A percentile compares a stretch with the other conserved stretches of the same genome.
phyloP scores from a whole-genome alignment of 2,888 invertebrate genomes.

The Nemapogon koenigi region DNA sequence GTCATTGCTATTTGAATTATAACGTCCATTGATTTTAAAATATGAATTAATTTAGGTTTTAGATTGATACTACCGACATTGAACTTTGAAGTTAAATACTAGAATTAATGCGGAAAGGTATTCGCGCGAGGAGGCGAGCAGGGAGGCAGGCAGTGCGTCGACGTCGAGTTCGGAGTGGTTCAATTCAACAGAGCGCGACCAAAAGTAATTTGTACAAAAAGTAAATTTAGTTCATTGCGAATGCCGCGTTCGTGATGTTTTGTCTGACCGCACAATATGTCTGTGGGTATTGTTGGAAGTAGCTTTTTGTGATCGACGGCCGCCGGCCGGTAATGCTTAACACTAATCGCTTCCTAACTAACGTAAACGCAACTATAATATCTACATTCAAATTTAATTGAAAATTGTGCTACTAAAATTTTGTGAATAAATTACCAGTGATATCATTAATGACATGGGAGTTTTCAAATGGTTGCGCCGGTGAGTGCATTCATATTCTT shows the following conservation, averaged over 20 bases:
- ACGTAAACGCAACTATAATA: neutral
- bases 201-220: slow-evolving; percentile 62
- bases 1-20: too few relatives aligned
- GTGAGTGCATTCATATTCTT: slow-evolving; percentile 33
- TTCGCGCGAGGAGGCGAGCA: slow-evolving; percentile 20
- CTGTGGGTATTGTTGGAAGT: slow-evolving; percentile 55
- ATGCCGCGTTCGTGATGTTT: slow-evolving; percentile 58
- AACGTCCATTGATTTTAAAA: slow-evolving; percentile 12
- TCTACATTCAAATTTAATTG: neutral
- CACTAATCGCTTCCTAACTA: too few relatives aligned
- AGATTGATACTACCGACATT: neutral
- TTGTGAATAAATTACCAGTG: neutral
- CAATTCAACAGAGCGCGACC: slow-evolving; percentile 59
- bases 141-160: slow-evolving; percentile 28
- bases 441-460: slow-evolving; percentile 48
- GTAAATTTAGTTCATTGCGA: slow-evolving; percentile 60
- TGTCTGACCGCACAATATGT: slow-evolving; percentile 63
- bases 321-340: slow-evolving; percentile 32
- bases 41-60: slow-evolving; percentile 5
- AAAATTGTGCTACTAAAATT: slow-evolving; percentile 1
- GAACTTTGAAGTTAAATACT: neutral
- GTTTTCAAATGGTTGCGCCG: slow-evolving; percentile 60
- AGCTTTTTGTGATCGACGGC: slow-evolving; percentile 47
- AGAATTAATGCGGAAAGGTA: slow-evolving; percentile 11
- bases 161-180: slow-evolving; percentile 45